Conservation (phyloP, 2,113 vertebrate genomes). For the Cinclus mexicanus region DNA sequence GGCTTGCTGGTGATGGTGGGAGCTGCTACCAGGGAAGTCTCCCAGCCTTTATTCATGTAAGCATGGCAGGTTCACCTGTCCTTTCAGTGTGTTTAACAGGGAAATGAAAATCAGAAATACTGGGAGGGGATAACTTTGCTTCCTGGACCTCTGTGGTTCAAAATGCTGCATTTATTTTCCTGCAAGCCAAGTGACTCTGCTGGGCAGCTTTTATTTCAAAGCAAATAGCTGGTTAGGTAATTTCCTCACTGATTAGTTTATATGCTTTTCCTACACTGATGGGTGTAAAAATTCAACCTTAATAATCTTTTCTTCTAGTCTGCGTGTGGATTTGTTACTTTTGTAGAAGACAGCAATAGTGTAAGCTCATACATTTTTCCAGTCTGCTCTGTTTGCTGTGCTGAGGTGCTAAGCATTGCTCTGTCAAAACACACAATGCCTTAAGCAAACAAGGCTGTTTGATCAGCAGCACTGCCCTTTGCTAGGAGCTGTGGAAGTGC, state of each 20-base stretch:
- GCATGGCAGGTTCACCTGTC: not conserved
- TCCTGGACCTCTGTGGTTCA: not conserved
- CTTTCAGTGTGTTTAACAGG: not conserved
- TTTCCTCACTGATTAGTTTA: not conserved
- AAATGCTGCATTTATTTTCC: not conserved
- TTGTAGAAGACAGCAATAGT: not conserved
- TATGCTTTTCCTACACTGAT: not conserved
- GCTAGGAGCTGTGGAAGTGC: not conserved
- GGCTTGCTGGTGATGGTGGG: not conserved
- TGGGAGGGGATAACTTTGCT: not conserved
- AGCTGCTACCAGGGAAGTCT: not conserved
- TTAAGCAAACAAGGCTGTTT: slow-evolving; percentile 52
- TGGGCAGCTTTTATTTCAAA: not conserved
- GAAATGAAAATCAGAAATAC: not conserved
- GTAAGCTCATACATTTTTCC: not conserved
- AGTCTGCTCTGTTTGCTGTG: not conserved
- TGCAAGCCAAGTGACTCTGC: not conserved
- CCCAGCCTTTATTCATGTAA: not conserved
- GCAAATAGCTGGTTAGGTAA: not conserved
- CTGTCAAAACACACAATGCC: not conserved
- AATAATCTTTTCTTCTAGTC: not conserved
- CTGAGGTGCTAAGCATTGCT: not conserved
- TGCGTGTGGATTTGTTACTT: not conserved
- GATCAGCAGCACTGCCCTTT: slow-evolving; percentile 27
- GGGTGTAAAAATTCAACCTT: not conserved